phyloP scores from a whole-genome alignment of 2,113 vertebrate species.

The Petroica traversi region DNA sequence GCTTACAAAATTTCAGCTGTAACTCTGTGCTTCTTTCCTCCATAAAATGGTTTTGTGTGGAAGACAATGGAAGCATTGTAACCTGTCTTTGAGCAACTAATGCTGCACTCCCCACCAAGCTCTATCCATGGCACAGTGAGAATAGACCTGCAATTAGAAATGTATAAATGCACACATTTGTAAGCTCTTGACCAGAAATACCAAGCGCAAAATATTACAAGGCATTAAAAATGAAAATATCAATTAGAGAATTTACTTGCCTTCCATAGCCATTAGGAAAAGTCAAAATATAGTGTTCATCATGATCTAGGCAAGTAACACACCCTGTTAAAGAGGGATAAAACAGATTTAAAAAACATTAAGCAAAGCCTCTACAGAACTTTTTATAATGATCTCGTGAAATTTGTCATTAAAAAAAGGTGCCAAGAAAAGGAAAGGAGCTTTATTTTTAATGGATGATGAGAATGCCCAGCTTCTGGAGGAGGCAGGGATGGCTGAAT shows the following conservation, averaged over 20 bases:
- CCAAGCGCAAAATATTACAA: neutral
- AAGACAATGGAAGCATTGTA: slow-evolving; percentile 94
- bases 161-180: neutral
- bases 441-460: neutral
- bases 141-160: slow-evolving; percentile 85
- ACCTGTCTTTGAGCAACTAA: slow-evolving; percentile 94
- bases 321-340: slow-evolving; percentile 79
- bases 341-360: neutral
- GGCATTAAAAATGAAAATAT: neutral
- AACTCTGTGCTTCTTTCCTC: slow-evolving; percentile 97
- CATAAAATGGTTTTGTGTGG: slow-evolving; percentile 99
- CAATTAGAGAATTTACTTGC: slow-evolving; percentile 67
- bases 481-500: neutral
- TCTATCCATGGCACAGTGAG: slow-evolving; percentile 99
- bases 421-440: neutral
- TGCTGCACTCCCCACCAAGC: slow-evolving; percentile 95
- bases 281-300: slow-evolving; percentile 97
- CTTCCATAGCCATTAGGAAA: slow-evolving; percentile 98
- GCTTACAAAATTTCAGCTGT: slow-evolving; percentile 98
- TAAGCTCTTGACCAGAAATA: neutral
- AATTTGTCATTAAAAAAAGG: neutral
- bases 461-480: neutral
- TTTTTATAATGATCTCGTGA: neutral
- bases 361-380: neutral
- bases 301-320: slow-evolving; percentile 94